These are phyloP conservation scores for Mactromeris polynyma DNA, from an alignment of 2,888 invertebrate genomes.

Conservation along the genomic window DNA sequence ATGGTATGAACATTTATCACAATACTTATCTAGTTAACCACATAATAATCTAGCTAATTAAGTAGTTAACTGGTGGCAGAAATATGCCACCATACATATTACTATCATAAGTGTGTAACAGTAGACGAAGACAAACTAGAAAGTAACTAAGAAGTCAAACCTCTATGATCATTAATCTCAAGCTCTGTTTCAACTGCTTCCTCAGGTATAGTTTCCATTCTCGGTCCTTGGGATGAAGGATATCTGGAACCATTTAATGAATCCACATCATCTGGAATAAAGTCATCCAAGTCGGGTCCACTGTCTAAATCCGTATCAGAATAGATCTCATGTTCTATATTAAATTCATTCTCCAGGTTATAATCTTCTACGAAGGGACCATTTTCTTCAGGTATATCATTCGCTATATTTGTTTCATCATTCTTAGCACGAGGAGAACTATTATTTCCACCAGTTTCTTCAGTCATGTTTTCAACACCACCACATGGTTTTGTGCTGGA, in stretches of 20 bases:
- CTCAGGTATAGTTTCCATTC: conserved; percentile 66
- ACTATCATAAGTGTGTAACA: too few species aligned
- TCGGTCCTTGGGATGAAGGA: conserved; percentile 51
- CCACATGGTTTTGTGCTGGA: background rate
- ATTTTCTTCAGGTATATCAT: background rate
- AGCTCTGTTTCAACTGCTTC: conserved; percentile 53
- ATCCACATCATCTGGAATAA: background rate
- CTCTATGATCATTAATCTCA: conserved; percentile 44
- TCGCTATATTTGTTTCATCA: background rate
- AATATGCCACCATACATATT: too few species aligned
- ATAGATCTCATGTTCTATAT: background rate
- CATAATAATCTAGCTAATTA: too few species aligned
- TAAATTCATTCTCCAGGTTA: background rate
- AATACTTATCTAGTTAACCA: too few species aligned
- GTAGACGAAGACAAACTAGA: too few species aligned
- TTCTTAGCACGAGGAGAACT: background rate
- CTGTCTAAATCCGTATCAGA: conserved; percentile 1
- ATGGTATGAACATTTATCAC: too few species aligned
- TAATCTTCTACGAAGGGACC: background rate
- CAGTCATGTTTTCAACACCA: background rate
- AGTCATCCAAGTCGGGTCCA: background rate
- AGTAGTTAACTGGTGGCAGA: too few species aligned
- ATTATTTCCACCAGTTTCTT: background rate
- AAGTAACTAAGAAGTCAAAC: conserved; percentile 26
- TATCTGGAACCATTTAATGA: conserved; percentile 28